Evolutionary conservation across 2,888 invertebrate species (phyloP).

Genomic region (Cantharis rufa): DNA sequence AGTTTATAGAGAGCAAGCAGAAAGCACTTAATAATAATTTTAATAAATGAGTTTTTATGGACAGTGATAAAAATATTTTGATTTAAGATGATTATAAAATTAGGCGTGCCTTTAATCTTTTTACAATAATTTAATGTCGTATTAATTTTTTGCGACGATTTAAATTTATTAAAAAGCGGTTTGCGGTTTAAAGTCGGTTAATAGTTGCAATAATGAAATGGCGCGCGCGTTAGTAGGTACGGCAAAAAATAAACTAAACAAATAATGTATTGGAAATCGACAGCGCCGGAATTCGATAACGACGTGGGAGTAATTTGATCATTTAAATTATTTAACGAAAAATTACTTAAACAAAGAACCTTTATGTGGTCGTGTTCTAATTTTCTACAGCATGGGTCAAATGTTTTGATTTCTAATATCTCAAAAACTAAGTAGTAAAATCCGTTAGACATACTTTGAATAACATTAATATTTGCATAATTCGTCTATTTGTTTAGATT

Average conservation of each 20-base stretch:
- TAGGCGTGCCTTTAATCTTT: slow-evolving; percentile 20
- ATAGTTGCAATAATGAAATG: background rate
- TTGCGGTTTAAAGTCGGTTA: background rate
- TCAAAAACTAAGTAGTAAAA: background rate
- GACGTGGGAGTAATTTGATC: background rate
- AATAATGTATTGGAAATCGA: background rate
- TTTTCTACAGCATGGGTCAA: background rate
- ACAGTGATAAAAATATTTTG: slow-evolving; percentile 20
- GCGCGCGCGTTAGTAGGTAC: background rate
- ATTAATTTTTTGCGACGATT: background rate
- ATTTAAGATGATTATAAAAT: slow-evolving; percentile 11
- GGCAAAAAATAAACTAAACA: background rate
- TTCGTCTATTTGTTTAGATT: background rate
- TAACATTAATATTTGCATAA: background rate
- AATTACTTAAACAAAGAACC: background rate
- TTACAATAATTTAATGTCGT: slow-evolving; percentile 9
- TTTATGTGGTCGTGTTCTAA: background rate
- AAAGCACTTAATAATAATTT: background rate
- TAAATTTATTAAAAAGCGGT: background rate
- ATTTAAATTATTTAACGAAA: background rate
- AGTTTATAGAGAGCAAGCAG: background rate
- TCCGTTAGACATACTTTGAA: background rate
- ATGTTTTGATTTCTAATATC: background rate
- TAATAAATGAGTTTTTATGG: slow-evolving; percentile 3
- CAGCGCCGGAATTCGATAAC: background rate